Percentiles rank a stretch among this genome's conserved stretches.
These are phyloP conservation scores for Scomberomorus guttatus DNA, from an alignment of 2,797 vertebrate species.

Conservation along the genomic window DNA sequence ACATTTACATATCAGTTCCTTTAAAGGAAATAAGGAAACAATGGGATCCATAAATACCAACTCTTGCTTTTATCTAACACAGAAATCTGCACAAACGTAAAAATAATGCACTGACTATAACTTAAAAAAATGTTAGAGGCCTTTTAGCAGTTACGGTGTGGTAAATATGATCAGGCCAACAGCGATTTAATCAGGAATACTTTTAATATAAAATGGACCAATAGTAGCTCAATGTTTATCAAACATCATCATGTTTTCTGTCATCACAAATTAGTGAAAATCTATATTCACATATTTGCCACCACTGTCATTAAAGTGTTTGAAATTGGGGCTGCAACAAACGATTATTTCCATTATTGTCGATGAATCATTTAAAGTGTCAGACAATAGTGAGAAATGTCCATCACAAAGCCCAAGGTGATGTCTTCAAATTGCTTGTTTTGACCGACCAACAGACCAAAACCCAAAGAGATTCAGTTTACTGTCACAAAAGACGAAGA, in stretches of 20 bases:
- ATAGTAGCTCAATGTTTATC: neutral
- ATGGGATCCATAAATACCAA: too few relatives aligned
- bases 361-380: neutral
- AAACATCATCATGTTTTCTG: constrained; percentile 2
- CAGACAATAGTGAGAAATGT: neutral
- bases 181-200: neutral
- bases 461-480: neutral
- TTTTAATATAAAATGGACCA: neutral
- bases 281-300: neutral
- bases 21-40: neutral
- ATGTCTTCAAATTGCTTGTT: neutral
- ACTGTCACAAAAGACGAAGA: neutral
- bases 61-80: too few relatives aligned
- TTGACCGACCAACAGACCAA: neutral
- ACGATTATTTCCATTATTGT: neutral
- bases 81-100: neutral
- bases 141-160: too few relatives aligned
- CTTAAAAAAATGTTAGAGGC: neutral
- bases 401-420: neutral
- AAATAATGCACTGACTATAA: neutral
- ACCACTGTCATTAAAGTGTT: neutral
- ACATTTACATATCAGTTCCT: neutral
- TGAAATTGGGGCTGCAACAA: neutral
- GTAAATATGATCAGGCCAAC: neutral
- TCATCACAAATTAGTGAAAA: neutral